Conservation (phyloP, 2,113 vertebrate genomes). For the Gasterosteus nipponicus region DNA sequence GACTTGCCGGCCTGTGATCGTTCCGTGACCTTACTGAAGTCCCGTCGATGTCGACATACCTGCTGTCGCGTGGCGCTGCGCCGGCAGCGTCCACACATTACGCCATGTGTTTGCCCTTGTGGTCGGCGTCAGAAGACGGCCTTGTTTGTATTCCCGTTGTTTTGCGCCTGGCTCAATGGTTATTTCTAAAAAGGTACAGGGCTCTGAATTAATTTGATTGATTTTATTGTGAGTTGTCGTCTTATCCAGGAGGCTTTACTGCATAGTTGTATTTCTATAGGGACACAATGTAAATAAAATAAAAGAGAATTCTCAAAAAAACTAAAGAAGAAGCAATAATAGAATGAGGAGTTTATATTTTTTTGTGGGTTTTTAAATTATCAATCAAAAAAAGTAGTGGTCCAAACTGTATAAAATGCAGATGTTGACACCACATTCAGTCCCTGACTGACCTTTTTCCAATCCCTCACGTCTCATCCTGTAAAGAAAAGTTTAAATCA, state of each 20-base stretch:
- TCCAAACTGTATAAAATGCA: not conserved
- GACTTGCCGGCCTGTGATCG: constrained; percentile 36
- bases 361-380: not conserved
- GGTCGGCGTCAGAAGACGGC: constrained; percentile 33
- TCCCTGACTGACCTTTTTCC: constrained; percentile 1
- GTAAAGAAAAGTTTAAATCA: constrained; percentile 49
- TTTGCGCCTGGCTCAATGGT: constrained; percentile 5
- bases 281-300: not conserved
- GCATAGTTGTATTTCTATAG: not conserved
- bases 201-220: not conserved
- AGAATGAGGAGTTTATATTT: not conserved
- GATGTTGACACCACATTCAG: not conserved
- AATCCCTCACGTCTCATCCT: constrained; percentile 7
- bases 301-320: not conserved
- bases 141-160: not conserved
- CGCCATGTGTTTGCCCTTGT: constrained; percentile 57
- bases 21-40: constrained; percentile 45
- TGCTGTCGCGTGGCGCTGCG: constrained; percentile 29
- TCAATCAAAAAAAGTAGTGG: not conserved
- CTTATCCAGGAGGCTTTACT: not conserved
- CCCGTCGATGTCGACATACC: constrained; percentile 46
- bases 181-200: not conserved
- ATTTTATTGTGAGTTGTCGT: not conserved
- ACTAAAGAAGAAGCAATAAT: not conserved
- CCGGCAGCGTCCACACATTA: constrained; percentile 54